phyloP scores from a whole-genome alignment of 2,113 vertebrate species.

The Donacobius atricapilla region DNA sequence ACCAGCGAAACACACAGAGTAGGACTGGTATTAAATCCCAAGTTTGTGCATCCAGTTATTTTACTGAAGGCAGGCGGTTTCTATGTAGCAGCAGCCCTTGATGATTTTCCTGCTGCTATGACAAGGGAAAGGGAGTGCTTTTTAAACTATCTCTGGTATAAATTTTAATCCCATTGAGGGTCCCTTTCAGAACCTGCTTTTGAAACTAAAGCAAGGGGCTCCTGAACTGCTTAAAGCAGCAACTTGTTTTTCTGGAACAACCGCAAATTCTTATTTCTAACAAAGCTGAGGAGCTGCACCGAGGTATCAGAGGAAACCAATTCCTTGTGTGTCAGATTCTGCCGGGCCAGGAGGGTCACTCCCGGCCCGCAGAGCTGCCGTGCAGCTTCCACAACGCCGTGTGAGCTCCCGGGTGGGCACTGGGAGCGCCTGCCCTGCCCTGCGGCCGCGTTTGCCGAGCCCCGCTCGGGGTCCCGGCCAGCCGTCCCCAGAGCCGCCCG shows the following conservation, averaged over 20 bases:
- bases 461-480: too few relatives aligned
- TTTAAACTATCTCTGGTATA: neutral
- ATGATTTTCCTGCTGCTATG: neutral
- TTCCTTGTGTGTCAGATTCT: neutral
- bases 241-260: neutral
- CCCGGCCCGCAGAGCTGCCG: too few relatives aligned
- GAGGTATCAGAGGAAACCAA: neutral
- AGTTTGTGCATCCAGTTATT: neutral
- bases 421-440: too few relatives aligned
- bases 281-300: neutral
- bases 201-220: neutral
- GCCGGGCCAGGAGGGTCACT: neutral
- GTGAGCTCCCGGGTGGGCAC: too few relatives aligned
- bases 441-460: too few relatives aligned
- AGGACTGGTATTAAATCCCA: neutral
- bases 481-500: too few relatives aligned
- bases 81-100: neutral
- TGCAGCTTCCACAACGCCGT: too few relatives aligned
- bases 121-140: neutral
- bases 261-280: neutral
- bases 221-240: neutral
- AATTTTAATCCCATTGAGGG: neutral
- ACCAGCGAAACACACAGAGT: neutral
- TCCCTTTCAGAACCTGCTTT: neutral
- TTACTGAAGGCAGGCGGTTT: neutral